phyloP scores from a whole-genome alignment of 2,888 invertebrate genomes.

The Conomelus anceps region DNA sequence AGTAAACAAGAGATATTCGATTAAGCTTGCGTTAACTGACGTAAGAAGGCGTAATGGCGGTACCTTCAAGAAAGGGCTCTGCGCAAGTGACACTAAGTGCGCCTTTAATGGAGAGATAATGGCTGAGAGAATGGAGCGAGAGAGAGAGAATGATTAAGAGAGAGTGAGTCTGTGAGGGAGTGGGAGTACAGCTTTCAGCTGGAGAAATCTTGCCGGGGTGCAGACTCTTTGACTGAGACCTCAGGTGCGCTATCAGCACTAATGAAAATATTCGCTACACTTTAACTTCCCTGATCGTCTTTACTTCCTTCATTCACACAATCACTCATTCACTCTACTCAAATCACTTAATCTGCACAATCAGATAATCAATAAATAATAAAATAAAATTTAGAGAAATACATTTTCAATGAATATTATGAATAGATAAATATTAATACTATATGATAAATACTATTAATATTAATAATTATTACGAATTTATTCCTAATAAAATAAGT shows the following conservation, averaged over 20 bases:
- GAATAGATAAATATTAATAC: too few relatives aligned
- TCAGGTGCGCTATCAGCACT: not conserved
- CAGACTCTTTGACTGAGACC: not conserved
- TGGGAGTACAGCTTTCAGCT: not conserved
- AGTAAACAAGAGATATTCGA: not conserved
- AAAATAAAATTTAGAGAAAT: too few relatives aligned
- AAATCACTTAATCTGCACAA: too few relatives aligned
- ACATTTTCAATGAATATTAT: too few relatives aligned
- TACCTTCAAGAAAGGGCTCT: too few relatives aligned
- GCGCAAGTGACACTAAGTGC: not conserved
- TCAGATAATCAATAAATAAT: too few relatives aligned
- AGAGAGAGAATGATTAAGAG: not conserved
- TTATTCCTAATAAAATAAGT: too few relatives aligned
- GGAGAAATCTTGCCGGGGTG: not conserved
- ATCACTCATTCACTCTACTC: not conserved
- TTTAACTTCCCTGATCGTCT: not conserved
- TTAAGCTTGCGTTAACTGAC: not conserved
- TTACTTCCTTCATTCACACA: not conserved
- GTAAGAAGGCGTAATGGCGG: not conserved
- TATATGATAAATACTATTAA: too few relatives aligned
- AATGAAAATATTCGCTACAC: not conserved
- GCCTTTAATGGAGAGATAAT: not conserved
- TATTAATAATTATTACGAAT: too few relatives aligned
- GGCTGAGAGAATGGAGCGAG: not conserved
- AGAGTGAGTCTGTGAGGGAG: not conserved